Evolutionary conservation across 2,888 invertebrate species (phyloP).

Genomic region (Agrochola lychnidis): DNA sequence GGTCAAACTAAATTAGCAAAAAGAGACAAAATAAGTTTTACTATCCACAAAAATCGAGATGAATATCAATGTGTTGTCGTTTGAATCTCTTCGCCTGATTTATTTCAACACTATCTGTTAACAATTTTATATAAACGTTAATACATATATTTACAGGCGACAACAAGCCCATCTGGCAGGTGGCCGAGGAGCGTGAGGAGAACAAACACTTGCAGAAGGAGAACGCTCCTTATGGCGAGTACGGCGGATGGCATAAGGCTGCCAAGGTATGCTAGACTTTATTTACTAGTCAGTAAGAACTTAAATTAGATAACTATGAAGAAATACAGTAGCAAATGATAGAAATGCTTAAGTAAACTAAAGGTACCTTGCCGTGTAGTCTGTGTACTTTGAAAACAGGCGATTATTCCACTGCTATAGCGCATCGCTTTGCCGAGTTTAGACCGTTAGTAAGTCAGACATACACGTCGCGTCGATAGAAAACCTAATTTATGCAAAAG

Average conservation of each 20-base stretch:
- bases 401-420: neutral
- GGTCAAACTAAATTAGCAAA: neutral
- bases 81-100: conserved; percentile 23
- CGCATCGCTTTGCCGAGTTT: neutral
- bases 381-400: neutral
- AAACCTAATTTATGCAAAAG: neutral
- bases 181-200: conserved; percentile 99
- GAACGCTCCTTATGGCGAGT: conserved; percentile 97
- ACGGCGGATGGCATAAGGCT: conserved; percentile 99
- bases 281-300: neutral
- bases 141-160: conserved; percentile 91
- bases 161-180: conserved; percentile 99
- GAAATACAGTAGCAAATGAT: neutral
- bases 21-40: neutral
- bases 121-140: neutral
- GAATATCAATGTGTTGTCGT: conserved; percentile 11
- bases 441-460: neutral
- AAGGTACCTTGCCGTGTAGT: neutral
- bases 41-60: conserved; percentile 19
- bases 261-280: conserved; percentile 92
- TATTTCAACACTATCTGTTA: neutral
- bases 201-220: conserved; percentile 97
- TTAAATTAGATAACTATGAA: neutral
- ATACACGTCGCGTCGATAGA: neutral
- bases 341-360: neutral